These are phyloP conservation scores for Vespertilio murinus DNA, from an alignment of 2,797 vertebrate genomes.

Conservation along the genomic window DNA sequence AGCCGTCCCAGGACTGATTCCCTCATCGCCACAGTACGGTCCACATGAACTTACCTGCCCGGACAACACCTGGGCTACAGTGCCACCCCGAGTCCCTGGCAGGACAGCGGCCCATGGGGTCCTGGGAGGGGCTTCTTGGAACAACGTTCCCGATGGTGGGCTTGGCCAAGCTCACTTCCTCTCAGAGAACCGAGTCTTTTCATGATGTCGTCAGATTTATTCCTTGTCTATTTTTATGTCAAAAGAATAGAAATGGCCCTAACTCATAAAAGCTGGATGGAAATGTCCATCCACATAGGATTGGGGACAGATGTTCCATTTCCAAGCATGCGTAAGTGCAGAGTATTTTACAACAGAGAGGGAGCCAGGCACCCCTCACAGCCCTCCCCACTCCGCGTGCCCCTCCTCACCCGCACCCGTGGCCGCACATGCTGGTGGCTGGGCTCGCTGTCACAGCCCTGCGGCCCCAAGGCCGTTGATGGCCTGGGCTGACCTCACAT, in stretches of 20 bases:
- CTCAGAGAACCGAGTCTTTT: neutral
- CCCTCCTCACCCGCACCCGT: rapidly evolving
- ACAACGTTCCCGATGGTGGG: neutral
- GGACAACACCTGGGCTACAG: too few relatives aligned
- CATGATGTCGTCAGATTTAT: neutral
- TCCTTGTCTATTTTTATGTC: neutral
- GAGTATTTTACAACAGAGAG: neutral
- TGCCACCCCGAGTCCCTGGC: neutral
- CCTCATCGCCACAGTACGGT: neutral
- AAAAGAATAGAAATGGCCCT: slow-evolving; percentile 20
- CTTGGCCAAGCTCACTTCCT: neutral
- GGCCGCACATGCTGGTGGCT: neutral
- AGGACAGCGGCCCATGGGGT: rapidly evolving
- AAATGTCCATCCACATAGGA: neutral
- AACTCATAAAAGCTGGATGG: neutral
- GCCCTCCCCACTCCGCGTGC: neutral
- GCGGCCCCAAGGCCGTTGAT: rapidly evolving
- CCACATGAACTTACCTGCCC: rapidly evolving
- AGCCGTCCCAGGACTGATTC: neutral
- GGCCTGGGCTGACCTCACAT: rapidly evolving
- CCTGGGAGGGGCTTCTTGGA: neutral
- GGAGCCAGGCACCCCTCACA: neutral
- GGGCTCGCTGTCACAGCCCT: neutral
- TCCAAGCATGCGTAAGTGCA: neutral
- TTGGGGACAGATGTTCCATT: slow-evolving; percentile 9